Conservation (phyloP, 2,888 invertebrate genomes). For the Rotaria magnacalcarata region DNA sequence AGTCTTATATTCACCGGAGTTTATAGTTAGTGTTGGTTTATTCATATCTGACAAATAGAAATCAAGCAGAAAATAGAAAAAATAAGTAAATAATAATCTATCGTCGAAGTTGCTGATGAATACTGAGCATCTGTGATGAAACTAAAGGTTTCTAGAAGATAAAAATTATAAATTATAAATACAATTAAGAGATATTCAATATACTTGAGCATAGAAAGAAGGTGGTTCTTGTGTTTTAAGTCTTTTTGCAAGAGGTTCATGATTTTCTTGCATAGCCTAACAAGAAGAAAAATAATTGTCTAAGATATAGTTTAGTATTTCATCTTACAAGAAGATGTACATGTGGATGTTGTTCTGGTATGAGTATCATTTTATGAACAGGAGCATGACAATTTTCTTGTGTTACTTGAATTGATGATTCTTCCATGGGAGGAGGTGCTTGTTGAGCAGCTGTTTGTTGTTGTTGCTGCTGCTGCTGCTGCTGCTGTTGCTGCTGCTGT, state of each 20-base stretch:
- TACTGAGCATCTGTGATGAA: not conserved
- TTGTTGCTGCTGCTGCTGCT: not conserved
- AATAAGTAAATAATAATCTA: not conserved
- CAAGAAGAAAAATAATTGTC: too few species aligned
- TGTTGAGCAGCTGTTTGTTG: not conserved
- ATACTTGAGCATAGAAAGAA: conserved; percentile 15
- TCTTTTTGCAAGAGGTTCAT: conserved; percentile 19
- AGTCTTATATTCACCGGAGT: too few species aligned
- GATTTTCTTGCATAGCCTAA: conserved; percentile 28
- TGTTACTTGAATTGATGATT: conserved; percentile 5
- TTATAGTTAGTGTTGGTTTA: too few species aligned
- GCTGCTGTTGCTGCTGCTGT: not conserved
- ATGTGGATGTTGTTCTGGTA: not conserved
- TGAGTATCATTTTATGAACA: not conserved
- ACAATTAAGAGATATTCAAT: not conserved
- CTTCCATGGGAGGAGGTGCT: not conserved
- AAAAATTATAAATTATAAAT: not conserved
- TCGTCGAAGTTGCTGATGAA: conserved; percentile 23
- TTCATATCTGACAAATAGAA: conserved; percentile 8
- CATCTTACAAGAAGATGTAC: not conserved
- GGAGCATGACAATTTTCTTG: conserved; percentile 24
- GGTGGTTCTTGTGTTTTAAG: not conserved
- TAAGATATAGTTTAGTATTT: not conserved
- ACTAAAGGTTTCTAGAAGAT: conserved; percentile 27
- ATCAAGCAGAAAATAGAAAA: not conserved